A percentile compares a stretch with the other conserved stretches of the same genome.
phyloP scores from a whole-genome alignment of 2,888 invertebrate species.

The Amiota mariae region DNA sequence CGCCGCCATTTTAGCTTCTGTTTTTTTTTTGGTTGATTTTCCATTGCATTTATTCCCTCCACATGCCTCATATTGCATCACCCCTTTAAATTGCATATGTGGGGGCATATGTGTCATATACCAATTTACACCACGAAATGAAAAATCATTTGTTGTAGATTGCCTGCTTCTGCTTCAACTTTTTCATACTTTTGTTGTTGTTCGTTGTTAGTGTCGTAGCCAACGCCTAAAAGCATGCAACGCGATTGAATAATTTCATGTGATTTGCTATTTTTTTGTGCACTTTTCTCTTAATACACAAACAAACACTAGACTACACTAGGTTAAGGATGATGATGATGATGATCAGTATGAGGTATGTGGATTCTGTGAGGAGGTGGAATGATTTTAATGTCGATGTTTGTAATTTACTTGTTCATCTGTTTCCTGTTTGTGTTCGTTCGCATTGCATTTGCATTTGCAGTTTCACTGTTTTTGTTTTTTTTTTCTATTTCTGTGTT shows the following conservation, averaged over 20 bases:
- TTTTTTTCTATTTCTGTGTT: conserved; percentile 25
- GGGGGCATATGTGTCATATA: conserved; percentile 19
- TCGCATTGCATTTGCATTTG: conserved; percentile 21
- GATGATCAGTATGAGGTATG: no score
- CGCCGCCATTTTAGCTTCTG: no score
- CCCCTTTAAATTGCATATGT: not conserved
- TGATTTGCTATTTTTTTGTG: not conserved
- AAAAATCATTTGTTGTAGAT: not conserved
- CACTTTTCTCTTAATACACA: conserved; percentile 6
- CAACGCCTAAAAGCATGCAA: conserved; percentile 26
- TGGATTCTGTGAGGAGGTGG: no score
- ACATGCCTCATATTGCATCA: conserved; percentile 33
- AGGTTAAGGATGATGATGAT: no score
- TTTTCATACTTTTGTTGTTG: not conserved
- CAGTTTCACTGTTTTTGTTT: no score
- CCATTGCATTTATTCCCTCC: conserved; percentile 50
- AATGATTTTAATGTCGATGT: no score
- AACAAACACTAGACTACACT: conserved; percentile 15
- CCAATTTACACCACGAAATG: not conserved
- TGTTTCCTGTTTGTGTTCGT: conserved; percentile 17
- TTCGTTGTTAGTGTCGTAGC: conserved; percentile 7
- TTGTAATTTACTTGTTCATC: no score
- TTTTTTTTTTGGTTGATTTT: conserved; percentile 43
- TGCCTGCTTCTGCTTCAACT: not conserved
- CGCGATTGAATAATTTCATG: conserved; percentile 11